Base-by-base conservation (phyloP, 2,797 vertebrate species). In the Choloepus didactylus region DNA sequence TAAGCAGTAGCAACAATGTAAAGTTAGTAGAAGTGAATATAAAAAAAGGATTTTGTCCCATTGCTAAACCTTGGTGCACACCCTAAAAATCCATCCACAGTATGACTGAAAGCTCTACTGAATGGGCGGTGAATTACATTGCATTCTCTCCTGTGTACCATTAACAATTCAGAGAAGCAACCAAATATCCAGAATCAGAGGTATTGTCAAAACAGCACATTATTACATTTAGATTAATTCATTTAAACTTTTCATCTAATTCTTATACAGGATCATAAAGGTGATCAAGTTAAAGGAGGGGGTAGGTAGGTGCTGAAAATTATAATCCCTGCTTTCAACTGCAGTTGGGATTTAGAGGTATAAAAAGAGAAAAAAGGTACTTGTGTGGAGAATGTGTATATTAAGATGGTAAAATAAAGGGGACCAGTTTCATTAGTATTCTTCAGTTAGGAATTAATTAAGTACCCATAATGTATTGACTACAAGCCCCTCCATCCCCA, bases 181-280 rank as follows among this genome's bases (percentile, higher is more conserved):
- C 25, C 49, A 79, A 73, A 85, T 89, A 80, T 51, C 88, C 25
- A 86, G 31, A 79, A 76, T 84, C 60, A 54, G 21, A 49, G 54
- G 27, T 75, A 80, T 84, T 95, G 83, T 25, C n/a, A 80, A 72
- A 80, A 41, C 14, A 91, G 49, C 2, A 79, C 1, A 2, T 60
- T 76, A 62, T 56, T 62, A 14, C 11, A 73, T 79, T 86, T 87
- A 80, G 75, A 85, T 84, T 64, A 79, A 89, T 82, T 86, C 59
- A 64, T 8, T 38, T 72, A 35, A 93, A 91, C 19, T 51, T 95
- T 89, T 84, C 38, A 93, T 31, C 23, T 60, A 83, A 12, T 41
- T 83, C 76, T 79, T 54, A 87, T 11, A 16, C 44, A 77, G 38
- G 41, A 19, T 87, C 56, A 84, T 64, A 96, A 94, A 86, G 54